Evolutionary conservation across 1,140 invertebrate genomes (phyloP), one percentile per base, ranked within the genome.

Genomic region (Pteromalus puparum): DNA sequence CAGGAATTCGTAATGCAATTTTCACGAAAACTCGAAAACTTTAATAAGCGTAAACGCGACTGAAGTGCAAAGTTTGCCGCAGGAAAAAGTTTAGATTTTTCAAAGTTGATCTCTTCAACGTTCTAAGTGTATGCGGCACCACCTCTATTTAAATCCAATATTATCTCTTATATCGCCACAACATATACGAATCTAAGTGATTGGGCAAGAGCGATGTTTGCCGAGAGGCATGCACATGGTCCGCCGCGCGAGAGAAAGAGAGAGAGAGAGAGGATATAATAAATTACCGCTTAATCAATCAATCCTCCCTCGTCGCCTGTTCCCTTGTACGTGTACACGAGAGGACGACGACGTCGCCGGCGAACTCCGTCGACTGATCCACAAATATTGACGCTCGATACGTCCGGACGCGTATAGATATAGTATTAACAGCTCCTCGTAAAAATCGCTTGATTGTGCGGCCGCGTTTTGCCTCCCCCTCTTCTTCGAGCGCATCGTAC

Each of bases 371-470:
- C 10, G 38, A 87, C 87, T 86, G 88, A 88, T 88, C 88, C 87
- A 87, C 89, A 89, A 89, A 89, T 89, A 89, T 89, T 89, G 87
- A 87, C 89, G 81, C 80, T 78, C 38, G 53, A 3, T 61, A 18
- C 53, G 53, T 7, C 18, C 53, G 4, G 53, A 65, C 80, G n/a
- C 38, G 10, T 42, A 42, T 34, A 34, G 2, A 34, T 42, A 42
- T 48, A 21, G 42, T 13, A 38, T 79, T 89, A 88, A 89, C 87
- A 82, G 84, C 85, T 87, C 75, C 85, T 90, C 89, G 87, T 89
- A 90, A 89, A 90, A 90, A 89, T 90, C 87, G 85, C 88, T 88
- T 89, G 88, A 90, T 90, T 89, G 88, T 86, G 48, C 26, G 87
- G 87, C 83, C 82, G 18, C 42, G 38, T 74, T 81, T 38, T 73